Conservation (phyloP, 2,888 invertebrate genomes). For the Chaitophorus viminalis region DNA sequence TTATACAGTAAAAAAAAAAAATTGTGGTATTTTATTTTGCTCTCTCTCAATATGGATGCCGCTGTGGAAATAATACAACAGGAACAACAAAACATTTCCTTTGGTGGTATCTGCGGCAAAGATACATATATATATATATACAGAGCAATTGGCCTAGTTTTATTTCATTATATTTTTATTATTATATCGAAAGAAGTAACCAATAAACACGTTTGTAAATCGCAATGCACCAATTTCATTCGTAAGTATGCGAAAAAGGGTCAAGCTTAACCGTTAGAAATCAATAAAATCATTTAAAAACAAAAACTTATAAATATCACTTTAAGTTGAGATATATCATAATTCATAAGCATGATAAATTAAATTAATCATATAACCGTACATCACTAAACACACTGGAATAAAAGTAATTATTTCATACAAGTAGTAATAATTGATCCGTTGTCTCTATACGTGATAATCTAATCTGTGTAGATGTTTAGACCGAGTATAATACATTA, state of each 20-base stretch:
- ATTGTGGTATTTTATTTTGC: constrained; percentile 25
- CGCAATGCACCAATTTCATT: constrained; percentile 24
- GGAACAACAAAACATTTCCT: constrained; percentile 28
- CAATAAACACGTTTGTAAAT: background rate
- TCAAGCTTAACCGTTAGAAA: background rate
- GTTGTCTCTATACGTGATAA: background rate
- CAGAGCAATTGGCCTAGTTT: constrained; percentile 41
- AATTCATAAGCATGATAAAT: background rate
- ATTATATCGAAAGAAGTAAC: background rate
- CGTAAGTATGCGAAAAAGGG: background rate
- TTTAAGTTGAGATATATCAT: background rate
- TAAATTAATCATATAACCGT: background rate
- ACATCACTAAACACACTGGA: background rate
- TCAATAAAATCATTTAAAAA: background rate
- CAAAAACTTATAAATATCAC: background rate
- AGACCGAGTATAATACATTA: background rate
- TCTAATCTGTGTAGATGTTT: background rate
- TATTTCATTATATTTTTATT: constrained; percentile 10
- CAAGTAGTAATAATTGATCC: background rate
- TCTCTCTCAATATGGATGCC: background rate
- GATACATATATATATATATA: background rate
- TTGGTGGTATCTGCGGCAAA: background rate
- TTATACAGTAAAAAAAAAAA: constrained; percentile 1
- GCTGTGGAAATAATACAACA: constrained; percentile 5
- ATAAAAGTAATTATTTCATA: background rate